Evolutionary conservation across 1,140 invertebrate genomes (phyloP).

Genomic region (Ylistrum balloti): DNA sequence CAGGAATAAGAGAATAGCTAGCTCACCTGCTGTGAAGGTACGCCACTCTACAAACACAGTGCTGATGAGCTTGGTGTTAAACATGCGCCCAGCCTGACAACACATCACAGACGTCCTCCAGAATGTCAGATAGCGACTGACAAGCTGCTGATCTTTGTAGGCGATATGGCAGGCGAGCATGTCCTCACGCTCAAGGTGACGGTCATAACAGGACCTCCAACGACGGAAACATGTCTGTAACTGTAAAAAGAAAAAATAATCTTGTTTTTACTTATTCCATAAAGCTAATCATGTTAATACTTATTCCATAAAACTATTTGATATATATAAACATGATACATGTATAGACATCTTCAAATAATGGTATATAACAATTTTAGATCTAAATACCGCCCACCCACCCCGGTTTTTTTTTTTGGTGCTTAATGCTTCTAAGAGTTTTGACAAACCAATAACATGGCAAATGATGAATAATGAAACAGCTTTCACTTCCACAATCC

Average conservation of each 20-base stretch:
- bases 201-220: conserved; percentile 55
- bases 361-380: too few species aligned
- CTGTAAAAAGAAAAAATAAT: too few species aligned
- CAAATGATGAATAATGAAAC: too few species aligned
- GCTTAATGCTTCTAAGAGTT: too few species aligned
- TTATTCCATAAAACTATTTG: too few species aligned
- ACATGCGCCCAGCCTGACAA: conserved; percentile 55
- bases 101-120: conserved; percentile 57
- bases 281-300: too few species aligned
- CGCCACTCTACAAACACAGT: conserved; percentile 60
- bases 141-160: conserved; percentile 49
- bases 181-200: conserved; percentile 58
- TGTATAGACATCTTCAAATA: too few species aligned
- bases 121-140: conserved; percentile 50
- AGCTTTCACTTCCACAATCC: neutral
- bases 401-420: too few species aligned
- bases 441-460: too few species aligned
- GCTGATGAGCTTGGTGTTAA: conserved; percentile 57
- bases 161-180: conserved; percentile 51
- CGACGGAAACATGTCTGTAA: conserved; percentile 55
- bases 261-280: too few species aligned
- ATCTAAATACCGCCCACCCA: too few species aligned
- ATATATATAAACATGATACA: too few species aligned
- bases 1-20: neutral
- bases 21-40: conserved; percentile 56